Evolutionary conservation across 2,113 vertebrate genomes (phyloP).

Genomic region (Prolemur simus): DNA sequence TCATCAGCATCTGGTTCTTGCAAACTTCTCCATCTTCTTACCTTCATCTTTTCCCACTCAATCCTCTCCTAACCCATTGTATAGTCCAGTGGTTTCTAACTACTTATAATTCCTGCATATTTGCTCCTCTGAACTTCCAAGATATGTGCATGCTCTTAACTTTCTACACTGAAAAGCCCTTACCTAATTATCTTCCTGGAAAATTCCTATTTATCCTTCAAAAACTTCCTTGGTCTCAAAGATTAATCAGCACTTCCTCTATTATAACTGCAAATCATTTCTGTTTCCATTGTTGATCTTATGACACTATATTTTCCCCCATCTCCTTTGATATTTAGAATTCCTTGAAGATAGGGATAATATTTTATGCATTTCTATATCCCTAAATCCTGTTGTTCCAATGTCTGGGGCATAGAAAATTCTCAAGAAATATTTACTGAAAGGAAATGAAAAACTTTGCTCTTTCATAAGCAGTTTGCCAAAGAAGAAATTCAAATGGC

Average conservation of each 20-base stretch:
- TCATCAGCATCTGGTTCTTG: background rate
- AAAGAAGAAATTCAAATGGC: slow-evolving; percentile 25
- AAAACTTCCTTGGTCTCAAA: background rate
- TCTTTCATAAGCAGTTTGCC: background rate
- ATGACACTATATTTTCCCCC: background rate
- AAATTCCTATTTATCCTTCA: background rate
- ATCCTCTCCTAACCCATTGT: background rate
- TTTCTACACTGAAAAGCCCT: background rate
- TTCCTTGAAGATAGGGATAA: background rate
- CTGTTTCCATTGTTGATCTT: background rate
- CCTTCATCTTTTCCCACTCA: background rate
- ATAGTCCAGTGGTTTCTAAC: background rate
- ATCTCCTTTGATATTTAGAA: background rate
- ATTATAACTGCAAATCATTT: background rate
- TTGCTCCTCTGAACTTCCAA: background rate
- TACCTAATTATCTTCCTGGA: background rate
- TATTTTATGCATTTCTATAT: background rate
- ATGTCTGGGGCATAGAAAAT: background rate
- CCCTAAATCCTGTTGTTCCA: background rate
- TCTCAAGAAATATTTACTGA: slow-evolving; percentile 15
- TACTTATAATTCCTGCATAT: background rate
- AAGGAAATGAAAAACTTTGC: background rate
- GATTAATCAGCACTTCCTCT: background rate
- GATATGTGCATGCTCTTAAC: background rate
- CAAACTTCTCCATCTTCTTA: background rate